Base-by-base conservation (phyloP, 2,797 vertebrate species). In the Fundulus diaphanus region DNA sequence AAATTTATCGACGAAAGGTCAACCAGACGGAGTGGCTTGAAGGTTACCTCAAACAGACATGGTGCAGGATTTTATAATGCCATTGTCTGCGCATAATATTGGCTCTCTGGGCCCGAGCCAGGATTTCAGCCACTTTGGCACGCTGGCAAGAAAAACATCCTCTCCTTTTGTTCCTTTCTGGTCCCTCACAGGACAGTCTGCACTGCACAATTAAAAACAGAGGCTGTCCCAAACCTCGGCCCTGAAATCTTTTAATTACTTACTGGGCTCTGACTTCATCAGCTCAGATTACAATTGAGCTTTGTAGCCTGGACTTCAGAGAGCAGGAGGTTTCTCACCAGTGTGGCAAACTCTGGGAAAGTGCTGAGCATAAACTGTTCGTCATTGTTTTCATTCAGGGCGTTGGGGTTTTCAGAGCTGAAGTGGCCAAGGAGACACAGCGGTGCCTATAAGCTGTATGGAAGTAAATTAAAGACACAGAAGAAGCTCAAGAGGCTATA, bases 241-340 rank as follows among this genome's bases (percentile, higher is more conserved):
- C 77, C 73, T 72, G 31, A 85, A 84, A 44, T 66, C 81, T 77
- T 80, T 44, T 79, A 85, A 87, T 91, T 77, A 82, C 56, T 81
- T 78, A 65, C 40, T 85, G 78, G 80, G 42, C 54, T 66, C 4
- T 1, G 31, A 76, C 59, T 7, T 57, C 48, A 76, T 31, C 79
- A 77, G 70, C 57, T 81, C 75, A 76, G 79, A 79, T 72, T 72
- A 73, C 68, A 81, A 70, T 80, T 44, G 51, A 35, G 40, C 63
- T 72, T 31, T 73, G 59, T 24, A 68, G 42, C 40, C 37, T 69
- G 44, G 22, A 76, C 48, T 48, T 75, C 13, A 33, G 27, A 42
- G 24, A 68, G 33, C 3, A 18, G 13, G 20, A 12, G 46, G 12
- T 77, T 67, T 74, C 54, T 77, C 48, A 69, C 71, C 20, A 65